Evolutionary conservation across 2,888 invertebrate genomes (phyloP), one percentile per base, ranked within the genome.

Genomic region (Drosophila macrothrix): DNA sequence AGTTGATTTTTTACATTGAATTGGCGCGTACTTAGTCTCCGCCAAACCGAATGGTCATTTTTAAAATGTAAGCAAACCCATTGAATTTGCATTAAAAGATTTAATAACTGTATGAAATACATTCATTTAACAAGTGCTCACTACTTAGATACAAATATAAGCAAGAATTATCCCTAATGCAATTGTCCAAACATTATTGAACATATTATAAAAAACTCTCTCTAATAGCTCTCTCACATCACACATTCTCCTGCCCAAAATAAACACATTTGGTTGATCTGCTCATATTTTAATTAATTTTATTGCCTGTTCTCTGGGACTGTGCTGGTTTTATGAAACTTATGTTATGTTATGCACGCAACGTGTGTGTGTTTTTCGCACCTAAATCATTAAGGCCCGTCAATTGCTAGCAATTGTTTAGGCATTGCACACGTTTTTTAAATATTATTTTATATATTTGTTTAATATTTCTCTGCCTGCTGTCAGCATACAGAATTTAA

Each of bases 301-400:
- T n/a, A n/a, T 74, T 76, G 69, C 64, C 55, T n/a, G 29, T 29
- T 35, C 55, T 56, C 35, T 46, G 37, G 39, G 16, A n/a, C 5
- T 41, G 46, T 41, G 65, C n/a, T 66, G 60, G 50, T 58, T 72
- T 43, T 65, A 54, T 67, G 25, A 75, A 82, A 61, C 43, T 75
- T 54, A 71, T 58, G 71, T 62, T n/a, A n/a, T n/a, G n/a, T n/a
- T n/a, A n/a, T n/a, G n/a, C 75, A 80, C 79, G 76, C 74, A 76
- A 73, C 78, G 79, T 78, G 76, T 80, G 75, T 76, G 66, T 72
- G 82, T 90, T 84, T 86, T 88, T 88, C 86, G 76, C 90, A 88
- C 88, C 78, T 81, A 78, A 76, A 82, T 80, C 88, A 83, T 83
- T 90, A 82, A 78, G 63, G 69, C 71, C 75, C 67, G 33, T 64